phyloP scores from a whole-genome alignment of 2,113 vertebrate species.

The Tachuris rubrigastra region DNA sequence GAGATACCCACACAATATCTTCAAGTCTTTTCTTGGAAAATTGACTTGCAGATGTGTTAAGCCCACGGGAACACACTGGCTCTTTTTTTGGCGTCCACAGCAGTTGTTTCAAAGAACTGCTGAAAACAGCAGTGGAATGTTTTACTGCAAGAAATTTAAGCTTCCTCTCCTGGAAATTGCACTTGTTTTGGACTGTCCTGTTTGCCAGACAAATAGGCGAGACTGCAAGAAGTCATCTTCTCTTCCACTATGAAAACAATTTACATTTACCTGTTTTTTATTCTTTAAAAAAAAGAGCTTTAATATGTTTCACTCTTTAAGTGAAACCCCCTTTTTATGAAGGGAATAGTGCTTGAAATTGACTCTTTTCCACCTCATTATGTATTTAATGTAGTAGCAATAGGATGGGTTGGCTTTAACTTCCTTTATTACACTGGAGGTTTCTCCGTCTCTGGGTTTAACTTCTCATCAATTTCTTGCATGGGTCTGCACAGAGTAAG shows the following conservation, averaged over 20 bases:
- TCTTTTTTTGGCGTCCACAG: background rate
- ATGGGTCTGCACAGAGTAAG: background rate
- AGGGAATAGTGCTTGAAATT: background rate
- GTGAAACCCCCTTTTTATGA: background rate
- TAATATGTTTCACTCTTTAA: background rate
- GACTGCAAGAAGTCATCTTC: conserved; percentile 26
- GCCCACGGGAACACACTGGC: conserved; percentile 15
- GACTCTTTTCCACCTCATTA: conserved; percentile 11
- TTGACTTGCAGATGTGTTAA: conserved; percentile 29
- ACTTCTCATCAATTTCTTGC: background rate
- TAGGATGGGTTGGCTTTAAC: background rate
- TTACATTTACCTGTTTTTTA: background rate
- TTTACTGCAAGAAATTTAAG: conserved; percentile 61
- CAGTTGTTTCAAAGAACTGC: conserved; percentile 61
- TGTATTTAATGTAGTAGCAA: background rate
- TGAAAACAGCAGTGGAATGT: conserved; percentile 67
- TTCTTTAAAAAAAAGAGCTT: background rate
- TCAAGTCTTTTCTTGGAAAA: background rate
- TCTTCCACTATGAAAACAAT: conserved; percentile 13
- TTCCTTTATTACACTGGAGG: background rate
- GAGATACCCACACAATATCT: background rate
- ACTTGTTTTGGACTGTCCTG: conserved; percentile 49
- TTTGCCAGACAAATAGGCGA: conserved; percentile 46
- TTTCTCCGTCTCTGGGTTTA: background rate
- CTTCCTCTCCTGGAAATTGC: conserved; percentile 61